Conservation (phyloP, 2,113 vertebrate species). For the Brachionichthys hirsutus region DNA sequence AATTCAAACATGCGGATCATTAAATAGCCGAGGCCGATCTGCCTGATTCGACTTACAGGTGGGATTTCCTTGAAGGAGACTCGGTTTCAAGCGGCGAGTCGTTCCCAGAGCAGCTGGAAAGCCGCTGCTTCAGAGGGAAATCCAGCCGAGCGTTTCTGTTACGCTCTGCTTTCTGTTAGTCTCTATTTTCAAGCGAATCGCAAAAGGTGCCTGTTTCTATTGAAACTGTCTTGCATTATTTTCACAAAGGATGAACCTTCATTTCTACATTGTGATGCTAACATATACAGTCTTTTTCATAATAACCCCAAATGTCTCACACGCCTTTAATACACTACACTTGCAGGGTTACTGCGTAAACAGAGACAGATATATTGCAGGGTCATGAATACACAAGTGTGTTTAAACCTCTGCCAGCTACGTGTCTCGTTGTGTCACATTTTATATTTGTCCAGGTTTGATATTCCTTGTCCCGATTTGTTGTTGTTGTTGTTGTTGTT, state of each 20-base stretch:
- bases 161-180: conserved; percentile 34
- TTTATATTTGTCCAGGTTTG: not conserved
- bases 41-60: conserved; percentile 62
- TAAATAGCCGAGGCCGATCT: conserved; percentile 45
- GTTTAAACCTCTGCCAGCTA: conserved; percentile 27
- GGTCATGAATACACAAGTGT: not conserved
- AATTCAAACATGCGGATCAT: conserved; percentile 66
- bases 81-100: conserved; percentile 25
- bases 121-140: conserved; percentile 34
- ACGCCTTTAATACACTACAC: conserved; percentile 10
- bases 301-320: conserved; percentile 3
- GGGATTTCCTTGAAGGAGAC: conserved; percentile 59
- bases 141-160: conserved; percentile 31
- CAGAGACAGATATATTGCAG: not conserved
- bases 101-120: conserved; percentile 50
- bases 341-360: conserved; percentile 34
- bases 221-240: conserved; percentile 24
- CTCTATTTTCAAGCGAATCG: conserved; percentile 26
- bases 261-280: conserved; percentile 33
- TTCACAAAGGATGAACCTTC: conserved; percentile 38
- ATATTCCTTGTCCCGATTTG: conserved; percentile 10
- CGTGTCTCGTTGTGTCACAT: not conserved
- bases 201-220: conserved; percentile 9
- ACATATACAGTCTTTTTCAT: conserved; percentile 25
- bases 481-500: no score